phyloP scores from a whole-genome alignment of 2,888 invertebrate genomes.

The Himalopsyche kuldschensis region DNA sequence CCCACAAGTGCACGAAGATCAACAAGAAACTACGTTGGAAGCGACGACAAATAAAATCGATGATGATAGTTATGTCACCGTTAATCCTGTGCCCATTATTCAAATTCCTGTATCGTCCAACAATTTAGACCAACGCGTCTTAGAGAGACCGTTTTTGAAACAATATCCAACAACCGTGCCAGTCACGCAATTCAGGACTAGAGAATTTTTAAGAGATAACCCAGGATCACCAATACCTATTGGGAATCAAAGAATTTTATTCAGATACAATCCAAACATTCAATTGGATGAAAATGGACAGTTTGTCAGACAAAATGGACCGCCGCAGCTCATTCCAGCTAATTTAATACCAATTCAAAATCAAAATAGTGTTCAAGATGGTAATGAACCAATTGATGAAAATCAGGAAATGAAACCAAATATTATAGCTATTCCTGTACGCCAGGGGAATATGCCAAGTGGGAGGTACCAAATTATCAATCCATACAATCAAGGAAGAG shows the following conservation, averaged over 20 bases:
- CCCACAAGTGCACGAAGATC: conserved; percentile 49
- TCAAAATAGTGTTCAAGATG: conserved; percentile 40
- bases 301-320: conserved; percentile 47
- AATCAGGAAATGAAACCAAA: conserved; percentile 49
- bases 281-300: conserved; percentile 54
- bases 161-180: conserved; percentile 3
- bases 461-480: conserved; percentile 53
- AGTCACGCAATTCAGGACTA: conserved; percentile 51
- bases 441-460: conserved; percentile 54
- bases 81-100: conserved; percentile 59
- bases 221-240: conserved; percentile 57
- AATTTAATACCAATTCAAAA: conserved; percentile 28
- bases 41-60: conserved; percentile 60
- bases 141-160: conserved; percentile 52
- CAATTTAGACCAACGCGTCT: conserved; percentile 48
- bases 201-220: conserved; percentile 56
- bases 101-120: conserved; percentile 57
- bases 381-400: conserved; percentile 43
- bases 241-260: conserved; percentile 58
- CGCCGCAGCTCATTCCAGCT: conserved; percentile 11
- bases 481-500: conserved; percentile 44
- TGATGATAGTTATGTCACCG: conserved; percentile 55
- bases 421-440: conserved; percentile 54
- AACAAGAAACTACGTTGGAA: conserved; percentile 56
- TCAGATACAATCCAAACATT: conserved; percentile 50